Percentiles rank a stretch among this genome's conserved stretches.
These are phyloP conservation scores for Drosophila testacea DNA, from an alignment of 2,888 invertebrate genomes.

Conservation along the genomic window DNA sequence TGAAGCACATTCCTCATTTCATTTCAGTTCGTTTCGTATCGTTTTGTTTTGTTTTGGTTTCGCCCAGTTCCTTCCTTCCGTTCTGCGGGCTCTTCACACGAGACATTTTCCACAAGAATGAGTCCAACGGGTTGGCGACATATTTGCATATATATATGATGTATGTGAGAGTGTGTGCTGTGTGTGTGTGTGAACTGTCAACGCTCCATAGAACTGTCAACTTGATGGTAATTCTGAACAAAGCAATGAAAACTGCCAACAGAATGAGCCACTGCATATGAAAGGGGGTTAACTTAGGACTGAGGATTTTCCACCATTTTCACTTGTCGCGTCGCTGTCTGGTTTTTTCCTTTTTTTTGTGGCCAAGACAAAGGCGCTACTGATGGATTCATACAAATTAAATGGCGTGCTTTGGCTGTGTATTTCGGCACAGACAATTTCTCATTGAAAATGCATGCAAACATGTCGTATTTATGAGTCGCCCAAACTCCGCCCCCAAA, in stretches of 20 bases:
- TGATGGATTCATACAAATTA: constrained; percentile 81
- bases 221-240: constrained; percentile 81
- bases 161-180: constrained; percentile 29
- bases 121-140: constrained; percentile 70
- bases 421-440: constrained; percentile 68
- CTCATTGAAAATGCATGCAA: constrained; percentile 78
- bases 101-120: constrained; percentile 79
- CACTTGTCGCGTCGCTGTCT: constrained; percentile 65
- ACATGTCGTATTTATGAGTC: constrained; percentile 74
- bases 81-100: constrained; percentile 68
- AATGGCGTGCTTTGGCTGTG: constrained; percentile 58
- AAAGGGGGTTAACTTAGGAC: constrained; percentile 9
- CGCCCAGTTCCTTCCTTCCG: constrained; percentile 77
- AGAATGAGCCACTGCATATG: constrained; percentile 36
- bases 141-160: constrained; percentile 74
- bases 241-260: constrained; percentile 75
- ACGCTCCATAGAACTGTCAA: constrained; percentile 83
- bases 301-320: constrained; percentile 31
- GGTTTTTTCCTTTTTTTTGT: constrained; percentile 25
- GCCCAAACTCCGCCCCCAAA: constrained; percentile 3
- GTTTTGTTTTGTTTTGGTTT: constrained; percentile 17
- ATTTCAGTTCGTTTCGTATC: constrained; percentile 30
- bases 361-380: constrained; percentile 70
- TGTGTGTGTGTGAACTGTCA: constrained; percentile 77
- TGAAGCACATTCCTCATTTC: constrained; percentile 74